A percentile compares a stretch with the other conserved stretches of the same genome.
phyloP scores from a whole-genome alignment of 2,888 invertebrate species.

The Thymelicus acteon region DNA sequence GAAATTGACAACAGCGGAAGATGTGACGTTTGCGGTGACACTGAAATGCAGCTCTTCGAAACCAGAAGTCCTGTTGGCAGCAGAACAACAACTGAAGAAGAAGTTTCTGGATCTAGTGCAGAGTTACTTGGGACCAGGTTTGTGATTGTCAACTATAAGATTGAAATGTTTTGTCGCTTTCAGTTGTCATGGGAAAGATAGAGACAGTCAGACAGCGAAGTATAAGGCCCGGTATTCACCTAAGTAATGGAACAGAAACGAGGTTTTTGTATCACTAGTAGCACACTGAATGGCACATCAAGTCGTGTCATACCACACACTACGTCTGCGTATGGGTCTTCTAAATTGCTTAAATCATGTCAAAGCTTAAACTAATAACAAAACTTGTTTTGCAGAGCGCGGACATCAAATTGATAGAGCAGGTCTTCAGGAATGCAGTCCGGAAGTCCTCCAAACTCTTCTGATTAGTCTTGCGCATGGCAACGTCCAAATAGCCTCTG shows the following conservation, averaged over 20 bases:
- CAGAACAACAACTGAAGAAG: slow-evolving; percentile 23
- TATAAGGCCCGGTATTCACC: too few relatives aligned
- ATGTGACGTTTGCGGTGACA: slow-evolving; percentile 9
- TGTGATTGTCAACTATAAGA: not conserved
- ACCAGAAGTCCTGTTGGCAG: not conserved
- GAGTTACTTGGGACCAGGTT: slow-evolving; percentile 30
- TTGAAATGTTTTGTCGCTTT: not conserved
- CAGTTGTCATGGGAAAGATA: too few relatives aligned
- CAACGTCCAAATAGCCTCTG: slow-evolving; percentile 81
- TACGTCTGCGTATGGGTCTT: too few relatives aligned
- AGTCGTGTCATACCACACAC: too few relatives aligned
- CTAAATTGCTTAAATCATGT: too few relatives aligned
- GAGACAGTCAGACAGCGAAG: too few relatives aligned
- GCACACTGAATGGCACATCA: too few relatives aligned
- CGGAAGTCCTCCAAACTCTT: slow-evolving; percentile 89
- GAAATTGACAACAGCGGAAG: slow-evolving; percentile 21
- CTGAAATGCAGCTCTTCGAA: slow-evolving; percentile 13
- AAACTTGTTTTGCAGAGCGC: slow-evolving; percentile 63
- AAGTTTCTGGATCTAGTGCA: slow-evolving; percentile 21
- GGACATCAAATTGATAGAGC: slow-evolving; percentile 86
- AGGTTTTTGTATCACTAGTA: too few relatives aligned
- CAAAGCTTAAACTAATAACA: too few relatives aligned
- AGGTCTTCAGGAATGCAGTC: slow-evolving; percentile 91
- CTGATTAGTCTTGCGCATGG: slow-evolving; percentile 80
- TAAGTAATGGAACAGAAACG: too few relatives aligned